Conservation (phyloP, 1,140 invertebrate species). For the Trichonephila clavata region DNA sequence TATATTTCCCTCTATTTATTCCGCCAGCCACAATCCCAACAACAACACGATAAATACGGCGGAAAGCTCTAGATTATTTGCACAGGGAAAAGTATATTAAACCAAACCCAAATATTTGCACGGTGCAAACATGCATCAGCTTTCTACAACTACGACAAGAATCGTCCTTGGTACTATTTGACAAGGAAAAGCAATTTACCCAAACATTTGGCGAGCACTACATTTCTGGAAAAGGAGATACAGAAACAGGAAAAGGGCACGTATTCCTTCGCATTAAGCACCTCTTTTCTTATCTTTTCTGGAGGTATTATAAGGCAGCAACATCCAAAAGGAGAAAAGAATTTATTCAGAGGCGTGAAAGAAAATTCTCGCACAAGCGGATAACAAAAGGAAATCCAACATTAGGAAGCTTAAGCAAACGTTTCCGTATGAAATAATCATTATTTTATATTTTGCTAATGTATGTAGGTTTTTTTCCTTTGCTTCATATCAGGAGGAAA, state of each 20-base stretch:
- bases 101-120: conserved; percentile 10
- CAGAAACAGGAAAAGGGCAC: conserved; percentile 32
- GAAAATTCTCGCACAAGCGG: background rate
- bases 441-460: conserved; percentile 8
- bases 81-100: background rate
- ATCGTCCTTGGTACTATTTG: background rate
- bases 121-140: conserved; percentile 17
- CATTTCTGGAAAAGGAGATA: background rate
- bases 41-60: background rate
- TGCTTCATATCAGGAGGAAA: background rate
- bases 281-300: conserved; percentile 7
- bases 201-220: background rate
- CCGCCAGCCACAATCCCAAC: no score
- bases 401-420: background rate
- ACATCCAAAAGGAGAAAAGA: background rate
- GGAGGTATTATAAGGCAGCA: background rate
- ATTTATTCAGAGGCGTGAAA: background rate
- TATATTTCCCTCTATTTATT: no score
- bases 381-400: background rate
- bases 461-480: background rate
- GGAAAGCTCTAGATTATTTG: background rate
- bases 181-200: conserved; percentile 11
- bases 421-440: background rate
- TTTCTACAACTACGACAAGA: background rate
- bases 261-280: conserved; percentile 16